Conservation (phyloP, 2,888 invertebrate species). For the Empis livida region DNA sequence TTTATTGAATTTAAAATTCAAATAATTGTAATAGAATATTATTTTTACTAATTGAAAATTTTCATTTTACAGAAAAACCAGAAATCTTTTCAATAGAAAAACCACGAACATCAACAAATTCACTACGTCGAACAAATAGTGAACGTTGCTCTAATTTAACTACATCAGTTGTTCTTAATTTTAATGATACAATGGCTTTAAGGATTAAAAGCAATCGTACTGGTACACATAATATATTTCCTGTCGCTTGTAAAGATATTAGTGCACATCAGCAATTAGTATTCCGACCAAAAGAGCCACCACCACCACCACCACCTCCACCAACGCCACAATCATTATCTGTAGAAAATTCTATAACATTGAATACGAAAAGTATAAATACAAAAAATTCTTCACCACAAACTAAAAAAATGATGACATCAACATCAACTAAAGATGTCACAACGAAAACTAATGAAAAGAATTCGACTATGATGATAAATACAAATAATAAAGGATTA, state of each 20-base stretch:
- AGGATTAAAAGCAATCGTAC: constrained; percentile 49
- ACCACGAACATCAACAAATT: neutral
- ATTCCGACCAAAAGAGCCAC: constrained; percentile 35
- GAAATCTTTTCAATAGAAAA: neutral
- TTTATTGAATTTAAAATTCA: too few species aligned
- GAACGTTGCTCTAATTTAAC: constrained; percentile 27
- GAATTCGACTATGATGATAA: neutral
- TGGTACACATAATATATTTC: constrained; percentile 50
- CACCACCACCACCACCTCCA: constrained; percentile 16
- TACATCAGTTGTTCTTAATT: constrained; percentile 25
- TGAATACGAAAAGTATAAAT: too few species aligned
- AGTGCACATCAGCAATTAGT: constrained; percentile 1
- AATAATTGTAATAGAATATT: too few species aligned
- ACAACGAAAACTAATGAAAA: neutral
- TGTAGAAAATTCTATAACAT: too few species aligned
- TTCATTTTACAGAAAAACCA: too few species aligned
- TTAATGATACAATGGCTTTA: constrained; percentile 72
- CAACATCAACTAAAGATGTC: neutral
- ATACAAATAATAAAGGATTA: constrained; percentile 22
- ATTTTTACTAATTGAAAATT: too few species aligned
- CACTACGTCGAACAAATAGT: constrained; percentile 33
- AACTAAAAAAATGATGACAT: too few species aligned
- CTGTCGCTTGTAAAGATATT: constrained; percentile 20
- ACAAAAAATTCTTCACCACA: too few species aligned
- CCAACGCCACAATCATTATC: neutral